These are phyloP conservation scores for Odiellus spinosus DNA, from an alignment of 2,888 invertebrate genomes.

Conservation along the genomic window DNA sequence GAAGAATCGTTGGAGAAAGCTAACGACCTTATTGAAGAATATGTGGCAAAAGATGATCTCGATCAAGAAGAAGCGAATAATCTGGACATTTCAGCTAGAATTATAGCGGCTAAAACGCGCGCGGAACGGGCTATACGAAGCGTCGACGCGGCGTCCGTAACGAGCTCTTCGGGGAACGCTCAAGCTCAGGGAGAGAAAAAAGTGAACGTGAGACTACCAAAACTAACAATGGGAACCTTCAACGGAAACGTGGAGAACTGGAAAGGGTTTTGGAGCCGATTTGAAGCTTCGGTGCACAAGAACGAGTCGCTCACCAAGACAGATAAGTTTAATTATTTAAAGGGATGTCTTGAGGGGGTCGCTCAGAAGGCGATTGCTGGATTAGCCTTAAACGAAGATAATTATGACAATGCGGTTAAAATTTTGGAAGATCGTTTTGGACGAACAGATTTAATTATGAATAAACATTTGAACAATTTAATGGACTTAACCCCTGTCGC, in stretches of 20 bases:
- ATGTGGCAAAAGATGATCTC: too few species aligned
- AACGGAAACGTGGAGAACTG: neutral
- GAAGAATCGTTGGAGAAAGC: too few species aligned
- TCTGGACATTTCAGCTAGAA: too few species aligned
- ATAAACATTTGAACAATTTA: conserved; percentile 1
- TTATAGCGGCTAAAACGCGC: too few species aligned
- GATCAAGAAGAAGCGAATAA: too few species aligned
- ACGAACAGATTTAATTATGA: neutral
- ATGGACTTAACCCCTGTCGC: neutral
- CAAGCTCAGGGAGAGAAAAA: too few species aligned
- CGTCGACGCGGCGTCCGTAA: too few species aligned
- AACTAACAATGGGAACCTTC: conserved; percentile 3
- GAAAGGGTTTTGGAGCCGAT: conserved; percentile 3
- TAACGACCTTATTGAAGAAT: too few species aligned
- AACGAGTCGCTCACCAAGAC: conserved; percentile 1
- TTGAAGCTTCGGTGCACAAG: conserved; percentile 4
- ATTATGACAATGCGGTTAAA: conserved; percentile 3
- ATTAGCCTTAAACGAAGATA: conserved; percentile 1
- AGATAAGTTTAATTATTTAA: conserved; percentile 5
- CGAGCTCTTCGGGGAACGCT: too few species aligned
- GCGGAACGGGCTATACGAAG: too few species aligned
- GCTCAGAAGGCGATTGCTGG: neutral
- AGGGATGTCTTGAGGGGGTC: conserved; percentile 2
- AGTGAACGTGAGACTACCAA: neutral
- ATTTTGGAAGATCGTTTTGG: conserved; percentile 4